Percentiles rank a stretch among this genome's conserved stretches.
These are phyloP conservation scores for Linyphia triangularis DNA, from an alignment of 2,888 invertebrate genomes.

Conservation along the genomic window DNA sequence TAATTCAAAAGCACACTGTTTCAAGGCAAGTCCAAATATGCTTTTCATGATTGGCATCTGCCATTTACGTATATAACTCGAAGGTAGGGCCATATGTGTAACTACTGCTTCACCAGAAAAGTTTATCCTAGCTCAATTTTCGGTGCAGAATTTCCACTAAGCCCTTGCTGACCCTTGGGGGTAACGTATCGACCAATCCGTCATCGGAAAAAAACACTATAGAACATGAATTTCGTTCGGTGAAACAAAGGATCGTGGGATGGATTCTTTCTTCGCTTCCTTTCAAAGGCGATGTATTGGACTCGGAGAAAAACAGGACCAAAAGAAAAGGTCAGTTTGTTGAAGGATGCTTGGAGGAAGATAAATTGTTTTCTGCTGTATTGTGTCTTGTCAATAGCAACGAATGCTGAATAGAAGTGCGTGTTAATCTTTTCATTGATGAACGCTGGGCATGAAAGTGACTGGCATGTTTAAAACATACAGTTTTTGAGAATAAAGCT, in stretches of 20 bases:
- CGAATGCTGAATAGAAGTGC: not conserved
- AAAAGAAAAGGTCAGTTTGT: not conserved
- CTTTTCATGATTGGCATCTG: not conserved
- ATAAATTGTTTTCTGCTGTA: conserved; percentile 4
- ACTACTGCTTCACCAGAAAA: not conserved
- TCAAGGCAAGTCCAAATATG: too few relatives aligned
- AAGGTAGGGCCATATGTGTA: not conserved
- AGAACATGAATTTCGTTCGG: conserved; percentile 12
- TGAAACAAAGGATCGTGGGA: conserved; percentile 7
- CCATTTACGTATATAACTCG: not conserved
- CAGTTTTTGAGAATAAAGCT: too few relatives aligned
- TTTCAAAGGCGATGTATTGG: not conserved
- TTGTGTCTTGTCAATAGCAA: not conserved
- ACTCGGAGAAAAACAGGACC: not conserved
- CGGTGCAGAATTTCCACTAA: not conserved
- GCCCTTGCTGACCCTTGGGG: conserved; percentile 5
- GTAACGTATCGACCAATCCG: conserved; percentile 4
- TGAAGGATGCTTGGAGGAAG: conserved; percentile 1
- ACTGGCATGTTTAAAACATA: too few relatives aligned
- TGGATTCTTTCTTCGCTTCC: not conserved
- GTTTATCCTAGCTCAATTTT: conserved; percentile 21
- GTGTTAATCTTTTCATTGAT: not conserved
- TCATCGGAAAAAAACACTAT: not conserved
- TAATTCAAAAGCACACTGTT: too few relatives aligned
- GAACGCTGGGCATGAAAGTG: too few relatives aligned